A percentile compares a stretch with the other conserved stretches of the same genome.
Conservation (phyloP, 2,113 vertebrate genomes). For the Lontra canadensis region DNA sequence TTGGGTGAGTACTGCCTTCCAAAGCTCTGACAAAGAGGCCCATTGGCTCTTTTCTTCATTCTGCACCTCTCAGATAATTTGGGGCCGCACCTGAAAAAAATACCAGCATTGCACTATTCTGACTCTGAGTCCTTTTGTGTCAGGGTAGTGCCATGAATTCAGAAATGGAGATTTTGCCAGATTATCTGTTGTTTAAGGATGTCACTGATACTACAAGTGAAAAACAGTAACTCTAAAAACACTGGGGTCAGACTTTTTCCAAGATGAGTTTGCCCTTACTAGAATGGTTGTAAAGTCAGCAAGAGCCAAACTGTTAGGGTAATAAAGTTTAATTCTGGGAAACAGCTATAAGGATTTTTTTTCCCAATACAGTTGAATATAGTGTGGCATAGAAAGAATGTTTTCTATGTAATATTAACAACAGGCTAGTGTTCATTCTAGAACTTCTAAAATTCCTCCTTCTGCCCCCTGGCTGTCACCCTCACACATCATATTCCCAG, state of each 20-base stretch:
- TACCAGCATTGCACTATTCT: not conserved
- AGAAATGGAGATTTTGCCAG: not conserved
- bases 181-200: not conserved
- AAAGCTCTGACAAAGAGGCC: not conserved
- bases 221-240: not conserved
- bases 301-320: not conserved
- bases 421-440: not conserved
- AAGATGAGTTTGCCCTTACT: not conserved
- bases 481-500: accelerated
- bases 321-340: not conserved
- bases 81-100: not conserved
- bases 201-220: not conserved
- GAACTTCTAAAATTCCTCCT: not conserved
- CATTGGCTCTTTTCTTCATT: not conserved
- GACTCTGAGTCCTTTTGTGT: not conserved
- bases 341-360: not conserved
- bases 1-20: not conserved
- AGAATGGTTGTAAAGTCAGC: not conserved
- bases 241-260: not conserved
- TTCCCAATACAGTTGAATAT: not conserved
- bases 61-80: not conserved
- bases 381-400: not conserved
- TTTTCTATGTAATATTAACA: not conserved
- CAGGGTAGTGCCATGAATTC: not conserved
- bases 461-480: not conserved